Evolutionary conservation across 2,888 invertebrate species (phyloP).

Genomic region (Acleris holmiana): DNA sequence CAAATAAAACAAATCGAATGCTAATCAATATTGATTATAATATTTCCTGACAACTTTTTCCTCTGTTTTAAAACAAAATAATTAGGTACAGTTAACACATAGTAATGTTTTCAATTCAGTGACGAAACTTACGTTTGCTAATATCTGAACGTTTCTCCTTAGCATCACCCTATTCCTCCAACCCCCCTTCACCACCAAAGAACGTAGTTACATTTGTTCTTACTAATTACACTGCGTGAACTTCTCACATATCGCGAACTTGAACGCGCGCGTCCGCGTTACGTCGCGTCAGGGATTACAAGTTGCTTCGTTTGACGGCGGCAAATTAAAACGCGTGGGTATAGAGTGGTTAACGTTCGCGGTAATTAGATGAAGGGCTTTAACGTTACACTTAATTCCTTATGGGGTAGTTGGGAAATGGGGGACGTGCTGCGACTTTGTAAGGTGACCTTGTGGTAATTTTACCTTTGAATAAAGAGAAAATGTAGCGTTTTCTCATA

Average conservation of each 20-base stretch:
- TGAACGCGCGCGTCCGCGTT: slow-evolving; percentile 23
- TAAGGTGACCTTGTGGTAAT: no score
- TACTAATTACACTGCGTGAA: slow-evolving; percentile 35
- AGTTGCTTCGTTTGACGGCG: slow-evolving; percentile 23
- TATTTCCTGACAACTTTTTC: no score
- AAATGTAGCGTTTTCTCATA: no score
- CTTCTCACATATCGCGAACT: slow-evolving; percentile 33
- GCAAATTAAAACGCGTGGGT: slow-evolving; percentile 32
- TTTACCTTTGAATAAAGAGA: no score
- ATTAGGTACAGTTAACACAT: no score
- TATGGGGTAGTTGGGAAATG: not conserved
- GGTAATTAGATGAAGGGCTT: slow-evolving; percentile 25
- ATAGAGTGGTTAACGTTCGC: slow-evolving; percentile 14
- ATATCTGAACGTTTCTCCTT: not conserved
- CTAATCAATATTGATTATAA: no score
- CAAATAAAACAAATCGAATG: no score
- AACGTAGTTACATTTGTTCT: slow-evolving; percentile 36
- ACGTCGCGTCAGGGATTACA: slow-evolving; percentile 30
- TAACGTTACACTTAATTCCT: slow-evolving; percentile 2
- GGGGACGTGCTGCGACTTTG: no score
- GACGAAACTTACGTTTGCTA: not conserved
- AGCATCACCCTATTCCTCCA: slow-evolving; percentile 8
- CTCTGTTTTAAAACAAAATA: no score
- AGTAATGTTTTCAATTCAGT: no score
- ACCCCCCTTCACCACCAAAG: slow-evolving; percentile 24